Evolutionary conservation across 2,888 invertebrate genomes (phyloP).

Genomic region (Lasioglossum oenotherae): DNA sequence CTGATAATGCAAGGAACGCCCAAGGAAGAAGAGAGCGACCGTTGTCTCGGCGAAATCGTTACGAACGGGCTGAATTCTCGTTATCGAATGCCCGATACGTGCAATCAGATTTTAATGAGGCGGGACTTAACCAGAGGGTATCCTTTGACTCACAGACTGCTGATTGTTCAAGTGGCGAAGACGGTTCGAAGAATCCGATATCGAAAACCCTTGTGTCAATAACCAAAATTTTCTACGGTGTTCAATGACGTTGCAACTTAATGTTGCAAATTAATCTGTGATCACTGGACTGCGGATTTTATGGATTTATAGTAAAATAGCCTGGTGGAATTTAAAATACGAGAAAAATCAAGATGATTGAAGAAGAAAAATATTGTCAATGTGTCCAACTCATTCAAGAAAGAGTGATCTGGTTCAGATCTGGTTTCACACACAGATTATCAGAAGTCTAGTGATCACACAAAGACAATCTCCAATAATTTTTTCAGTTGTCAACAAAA

Average conservation of each 20-base stretch:
- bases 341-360: background rate
- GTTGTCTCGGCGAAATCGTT: slow-evolving; percentile 70
- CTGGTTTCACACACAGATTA: too few relatives aligned
- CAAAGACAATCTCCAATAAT: too few relatives aligned
- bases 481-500: too few relatives aligned
- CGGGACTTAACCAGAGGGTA: slow-evolving; percentile 78
- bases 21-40: slow-evolving; percentile 73
- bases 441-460: too few relatives aligned
- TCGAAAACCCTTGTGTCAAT: background rate
- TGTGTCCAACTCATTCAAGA: too few relatives aligned
- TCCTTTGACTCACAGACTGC: slow-evolving; percentile 82
- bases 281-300: background rate
- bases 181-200: slow-evolving; percentile 67
- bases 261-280: background rate
- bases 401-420: too few relatives aligned
- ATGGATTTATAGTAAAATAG: background rate
- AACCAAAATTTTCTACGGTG: background rate
- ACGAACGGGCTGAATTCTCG: slow-evolving; percentile 34
- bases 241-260: background rate
- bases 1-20: slow-evolving; percentile 74
- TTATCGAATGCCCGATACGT: slow-evolving; percentile 68
- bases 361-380: background rate
- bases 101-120: slow-evolving; percentile 70
- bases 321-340: background rate
- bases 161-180: slow-evolving; percentile 79